Evolutionary conservation across 2,113 vertebrate genomes (phyloP).

Genomic region (Urocolius indicus): DNA sequence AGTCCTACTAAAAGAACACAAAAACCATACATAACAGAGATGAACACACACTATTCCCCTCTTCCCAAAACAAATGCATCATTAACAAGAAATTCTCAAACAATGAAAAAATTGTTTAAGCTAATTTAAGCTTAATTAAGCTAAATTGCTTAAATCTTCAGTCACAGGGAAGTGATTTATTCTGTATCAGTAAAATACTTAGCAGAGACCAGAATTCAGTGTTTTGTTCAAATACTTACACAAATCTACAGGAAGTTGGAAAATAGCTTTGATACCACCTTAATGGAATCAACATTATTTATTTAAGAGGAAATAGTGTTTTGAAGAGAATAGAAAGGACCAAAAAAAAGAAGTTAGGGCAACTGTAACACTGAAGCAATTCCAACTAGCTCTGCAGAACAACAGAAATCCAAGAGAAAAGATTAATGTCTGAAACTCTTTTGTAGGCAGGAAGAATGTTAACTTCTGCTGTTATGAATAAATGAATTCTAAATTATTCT

Average conservation of each 20-base stretch:
- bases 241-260: background rate
- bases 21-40: background rate
- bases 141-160: background rate
- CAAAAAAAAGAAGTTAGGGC: background rate
- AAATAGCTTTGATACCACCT: background rate
- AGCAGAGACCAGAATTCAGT: background rate
- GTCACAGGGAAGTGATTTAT: background rate
- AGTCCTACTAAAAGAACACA: background rate
- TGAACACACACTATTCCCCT: background rate
- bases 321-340: background rate
- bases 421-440: background rate
- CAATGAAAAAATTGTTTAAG: background rate
- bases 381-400: background rate
- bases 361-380: background rate
- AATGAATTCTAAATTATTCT: constrained; percentile 57
- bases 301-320: background rate
- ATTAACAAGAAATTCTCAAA: background rate
- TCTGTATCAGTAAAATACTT: background rate
- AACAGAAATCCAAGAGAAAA: background rate
- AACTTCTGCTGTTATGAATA: constrained; percentile 36
- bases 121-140: too few relatives aligned
- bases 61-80: background rate
- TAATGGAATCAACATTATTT: background rate
- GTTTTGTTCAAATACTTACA: background rate
- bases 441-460: background rate